Evolutionary conservation across 1,140 invertebrate genomes (phyloP).

Genomic region (Melipona quadrifasciata): DNA sequence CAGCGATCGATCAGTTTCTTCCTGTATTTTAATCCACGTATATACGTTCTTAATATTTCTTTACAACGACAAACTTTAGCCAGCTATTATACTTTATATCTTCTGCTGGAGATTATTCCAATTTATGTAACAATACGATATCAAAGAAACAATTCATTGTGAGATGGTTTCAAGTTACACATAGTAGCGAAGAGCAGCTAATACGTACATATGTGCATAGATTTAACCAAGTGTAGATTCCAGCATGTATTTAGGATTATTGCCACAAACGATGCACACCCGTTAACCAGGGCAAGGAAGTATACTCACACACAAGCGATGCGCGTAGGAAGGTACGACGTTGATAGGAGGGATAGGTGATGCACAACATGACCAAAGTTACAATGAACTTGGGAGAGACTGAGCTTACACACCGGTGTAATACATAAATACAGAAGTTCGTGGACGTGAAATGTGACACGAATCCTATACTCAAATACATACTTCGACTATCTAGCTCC

Average conservation of each 20-base stretch:
- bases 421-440: background rate
- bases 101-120: background rate
- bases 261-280: slow-evolving; percentile 5
- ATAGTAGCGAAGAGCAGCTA: too few species aligned
- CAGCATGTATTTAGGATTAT: slow-evolving; percentile 31
- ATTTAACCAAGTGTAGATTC: background rate
- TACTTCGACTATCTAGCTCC: background rate
- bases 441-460: slow-evolving; percentile 32
- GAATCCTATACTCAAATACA: slow-evolving; percentile 10
- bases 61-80: too few species aligned
- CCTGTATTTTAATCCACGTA: background rate
- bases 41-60: background rate
- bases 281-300: slow-evolving; percentile 35
- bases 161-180: background rate
- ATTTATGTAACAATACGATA: background rate
- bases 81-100: background rate
- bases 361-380: slow-evolving; percentile 38
- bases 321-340: slow-evolving; percentile 41
- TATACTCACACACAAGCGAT: background rate
- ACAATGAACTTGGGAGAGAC: slow-evolving; percentile 55
- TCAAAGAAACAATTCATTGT: background rate
- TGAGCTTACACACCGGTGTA: slow-evolving; percentile 8
- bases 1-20: slow-evolving; percentile 13
- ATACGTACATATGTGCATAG: background rate
- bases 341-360: slow-evolving; percentile 35